Percentiles rank a stretch among this genome's conserved stretches.
phyloP scores from a whole-genome alignment of 2,113 vertebrate genomes.

The Salminus brasiliensis region DNA sequence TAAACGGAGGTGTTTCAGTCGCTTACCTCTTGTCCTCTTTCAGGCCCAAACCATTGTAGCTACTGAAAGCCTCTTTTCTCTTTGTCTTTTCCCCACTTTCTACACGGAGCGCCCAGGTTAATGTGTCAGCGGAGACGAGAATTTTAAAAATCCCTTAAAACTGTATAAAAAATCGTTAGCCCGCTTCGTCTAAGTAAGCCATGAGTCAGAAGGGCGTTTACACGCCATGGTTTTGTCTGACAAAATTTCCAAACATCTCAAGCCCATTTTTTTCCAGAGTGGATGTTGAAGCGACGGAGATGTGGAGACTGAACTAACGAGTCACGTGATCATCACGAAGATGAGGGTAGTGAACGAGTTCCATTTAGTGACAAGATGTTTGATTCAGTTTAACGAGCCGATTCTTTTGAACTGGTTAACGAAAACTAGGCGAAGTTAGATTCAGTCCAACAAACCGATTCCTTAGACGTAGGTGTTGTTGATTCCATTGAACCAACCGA shows the following conservation, averaged over 20 bases:
- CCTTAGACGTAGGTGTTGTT: neutral
- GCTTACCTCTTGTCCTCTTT: slow-evolving; percentile 82
- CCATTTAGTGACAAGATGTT: too few species aligned
- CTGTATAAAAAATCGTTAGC: neutral
- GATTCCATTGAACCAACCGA: neutral
- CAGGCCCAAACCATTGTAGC: slow-evolving; percentile 84
- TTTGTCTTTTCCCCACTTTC: slow-evolving; percentile 78
- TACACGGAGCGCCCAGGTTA: slow-evolving; percentile 61
- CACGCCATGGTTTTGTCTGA: slow-evolving; percentile 45
- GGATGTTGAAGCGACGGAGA: slow-evolving; percentile 33
- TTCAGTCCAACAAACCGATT: neutral
- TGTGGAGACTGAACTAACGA: slow-evolving; percentile 37
- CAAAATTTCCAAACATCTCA: slow-evolving; percentile 29
- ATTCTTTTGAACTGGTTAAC: neutral
- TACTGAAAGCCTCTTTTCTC: slow-evolving; percentile 77
- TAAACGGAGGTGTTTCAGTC: slow-evolving; percentile 18
- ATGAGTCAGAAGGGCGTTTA: slow-evolving; percentile 18
- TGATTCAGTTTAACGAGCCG: neutral
- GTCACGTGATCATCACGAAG: slow-evolving; percentile 52
- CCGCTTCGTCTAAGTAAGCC: slow-evolving; percentile 29
- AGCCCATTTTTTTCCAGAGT: slow-evolving; percentile 39
- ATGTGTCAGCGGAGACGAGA: slow-evolving; percentile 65
- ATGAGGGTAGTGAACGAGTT: neutral
- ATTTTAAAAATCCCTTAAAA: slow-evolving; percentile 60
- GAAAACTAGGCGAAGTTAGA: neutral